Percentiles rank a stretch among this genome's conserved stretches.
These are phyloP conservation scores for Drosophila quadrilineata DNA, from an alignment of 1,140 invertebrate species.

Conservation along the genomic window DNA sequence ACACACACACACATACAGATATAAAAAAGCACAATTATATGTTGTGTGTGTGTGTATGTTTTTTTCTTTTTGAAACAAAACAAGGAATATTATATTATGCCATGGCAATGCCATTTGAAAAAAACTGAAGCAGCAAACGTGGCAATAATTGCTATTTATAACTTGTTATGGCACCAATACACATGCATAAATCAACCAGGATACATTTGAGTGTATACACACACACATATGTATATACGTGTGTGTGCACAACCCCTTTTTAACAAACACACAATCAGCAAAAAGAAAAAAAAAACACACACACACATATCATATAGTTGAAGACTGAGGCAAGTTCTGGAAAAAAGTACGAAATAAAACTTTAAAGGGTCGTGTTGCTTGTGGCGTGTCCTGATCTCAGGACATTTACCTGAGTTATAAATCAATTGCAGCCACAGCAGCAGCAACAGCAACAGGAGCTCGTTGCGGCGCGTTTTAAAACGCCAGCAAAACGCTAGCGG, in stretches of 20 bases:
- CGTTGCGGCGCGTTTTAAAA: slow-evolving; percentile 22
- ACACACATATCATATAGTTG: too few species aligned
- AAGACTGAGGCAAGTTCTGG: too few species aligned
- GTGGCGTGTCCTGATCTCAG: slow-evolving; percentile 69
- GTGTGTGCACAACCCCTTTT: slow-evolving; percentile 64
- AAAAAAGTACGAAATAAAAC: too few species aligned
- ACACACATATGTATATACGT: slow-evolving; percentile 1
- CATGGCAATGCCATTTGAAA: too few species aligned
- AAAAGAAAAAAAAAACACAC: slow-evolving; percentile 1
- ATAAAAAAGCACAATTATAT: slow-evolving; percentile 72
- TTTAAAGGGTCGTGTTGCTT: too few species aligned
- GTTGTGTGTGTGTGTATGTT: too few species aligned
- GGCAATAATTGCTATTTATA: slow-evolving; percentile 75
- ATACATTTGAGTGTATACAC: slow-evolving; percentile 2
- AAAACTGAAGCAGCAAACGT: slow-evolving; percentile 34
- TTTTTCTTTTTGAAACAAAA: too few species aligned
- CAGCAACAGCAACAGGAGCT: slow-evolving; percentile 28
- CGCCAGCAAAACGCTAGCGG: slow-evolving; percentile 14
- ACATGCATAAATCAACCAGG: slow-evolving; percentile 63
- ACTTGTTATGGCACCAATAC: slow-evolving; percentile 76
- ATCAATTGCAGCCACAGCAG: slow-evolving; percentile 53
- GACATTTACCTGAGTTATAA: slow-evolving; percentile 75
- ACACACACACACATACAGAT: too few species aligned
- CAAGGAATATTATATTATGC: slow-evolving; percentile 66
- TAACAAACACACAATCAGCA: slow-evolving; percentile 11